Conservation (phyloP, 2,888 invertebrate species). For the Dryobota labecula region DNA sequence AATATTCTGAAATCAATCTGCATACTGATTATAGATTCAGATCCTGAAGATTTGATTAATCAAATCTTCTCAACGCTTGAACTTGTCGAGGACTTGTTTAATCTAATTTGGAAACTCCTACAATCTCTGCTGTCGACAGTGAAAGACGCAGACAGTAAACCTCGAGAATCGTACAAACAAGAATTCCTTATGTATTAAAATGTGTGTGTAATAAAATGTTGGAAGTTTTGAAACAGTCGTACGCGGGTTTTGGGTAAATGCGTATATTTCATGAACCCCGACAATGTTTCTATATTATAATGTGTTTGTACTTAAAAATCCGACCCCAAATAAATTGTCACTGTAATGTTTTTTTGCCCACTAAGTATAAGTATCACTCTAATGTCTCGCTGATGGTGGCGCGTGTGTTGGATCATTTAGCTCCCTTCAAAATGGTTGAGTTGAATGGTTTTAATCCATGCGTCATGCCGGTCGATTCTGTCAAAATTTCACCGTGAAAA, state of each 20-base stretch:
- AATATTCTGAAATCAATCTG: constrained; percentile 67
- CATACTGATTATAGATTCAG: constrained; percentile 70
- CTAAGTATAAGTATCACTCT: too few species aligned
- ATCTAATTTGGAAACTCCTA: constrained; percentile 66
- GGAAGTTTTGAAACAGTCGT: constrained; percentile 29
- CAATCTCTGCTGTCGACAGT: constrained; percentile 57
- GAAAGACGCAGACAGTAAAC: constrained; percentile 48
- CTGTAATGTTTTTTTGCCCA: too few species aligned
- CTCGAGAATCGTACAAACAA: constrained; percentile 22
- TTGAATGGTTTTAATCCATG: too few species aligned
- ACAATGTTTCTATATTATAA: not conserved
- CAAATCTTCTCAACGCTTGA: constrained; percentile 64
- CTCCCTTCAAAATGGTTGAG: too few species aligned
- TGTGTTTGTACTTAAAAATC: too few species aligned
- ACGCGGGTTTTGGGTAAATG: constrained; percentile 8
- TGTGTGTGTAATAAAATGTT: constrained; percentile 13
- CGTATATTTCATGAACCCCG: not conserved
- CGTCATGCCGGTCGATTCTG: too few species aligned
- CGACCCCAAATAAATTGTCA: too few species aligned
- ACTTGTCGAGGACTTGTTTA: constrained; percentile 58
- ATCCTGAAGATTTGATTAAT: too few species aligned
- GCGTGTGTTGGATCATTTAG: too few species aligned
- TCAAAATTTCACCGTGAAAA: too few species aligned
- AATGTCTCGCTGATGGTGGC: too few species aligned
- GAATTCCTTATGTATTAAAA: constrained; percentile 31